Conservation (phyloP, 1,140 invertebrate genomes). For the Yoshiicerus persimilis region DNA sequence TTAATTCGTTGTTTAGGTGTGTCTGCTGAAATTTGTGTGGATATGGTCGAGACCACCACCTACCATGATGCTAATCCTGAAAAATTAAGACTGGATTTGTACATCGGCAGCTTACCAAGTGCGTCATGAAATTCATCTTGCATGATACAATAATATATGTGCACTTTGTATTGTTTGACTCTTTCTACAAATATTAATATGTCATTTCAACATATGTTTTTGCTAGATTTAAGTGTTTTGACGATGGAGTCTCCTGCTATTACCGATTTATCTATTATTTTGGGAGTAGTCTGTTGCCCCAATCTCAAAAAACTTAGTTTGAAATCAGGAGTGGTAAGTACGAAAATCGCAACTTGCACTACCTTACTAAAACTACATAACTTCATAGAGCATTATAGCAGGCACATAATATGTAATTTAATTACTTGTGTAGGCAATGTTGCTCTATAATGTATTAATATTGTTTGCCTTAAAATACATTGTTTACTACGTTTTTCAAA, state of each 20-base stretch:
- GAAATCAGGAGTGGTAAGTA: background rate
- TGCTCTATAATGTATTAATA: too few relatives aligned
- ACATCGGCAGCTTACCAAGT: constrained; percentile 28
- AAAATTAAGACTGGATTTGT: constrained; percentile 24
- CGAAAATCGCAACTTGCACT: background rate
- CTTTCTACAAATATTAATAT: background rate
- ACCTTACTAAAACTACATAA: background rate
- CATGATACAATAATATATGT: too few relatives aligned
- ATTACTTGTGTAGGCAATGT: background rate
- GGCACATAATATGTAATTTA: too few relatives aligned
- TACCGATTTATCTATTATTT: constrained; percentile 18
- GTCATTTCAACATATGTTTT: background rate
- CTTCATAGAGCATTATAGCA: too few relatives aligned
- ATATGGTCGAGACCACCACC: constrained; percentile 30
- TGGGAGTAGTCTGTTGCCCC: background rate
- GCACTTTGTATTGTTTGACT: too few relatives aligned
- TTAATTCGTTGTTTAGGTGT: background rate
- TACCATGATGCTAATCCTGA: constrained; percentile 26
- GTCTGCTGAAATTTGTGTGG: constrained; percentile 17
- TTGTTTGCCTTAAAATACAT: too few relatives aligned
- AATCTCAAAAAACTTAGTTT: background rate
- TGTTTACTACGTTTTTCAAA: too few relatives aligned
- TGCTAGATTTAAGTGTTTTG: background rate
- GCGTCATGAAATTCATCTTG: background rate
- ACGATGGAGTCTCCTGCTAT: background rate